Conservation (phyloP, 2,113 vertebrate species). For the Rhinopomastus cyanomelas region DNA sequence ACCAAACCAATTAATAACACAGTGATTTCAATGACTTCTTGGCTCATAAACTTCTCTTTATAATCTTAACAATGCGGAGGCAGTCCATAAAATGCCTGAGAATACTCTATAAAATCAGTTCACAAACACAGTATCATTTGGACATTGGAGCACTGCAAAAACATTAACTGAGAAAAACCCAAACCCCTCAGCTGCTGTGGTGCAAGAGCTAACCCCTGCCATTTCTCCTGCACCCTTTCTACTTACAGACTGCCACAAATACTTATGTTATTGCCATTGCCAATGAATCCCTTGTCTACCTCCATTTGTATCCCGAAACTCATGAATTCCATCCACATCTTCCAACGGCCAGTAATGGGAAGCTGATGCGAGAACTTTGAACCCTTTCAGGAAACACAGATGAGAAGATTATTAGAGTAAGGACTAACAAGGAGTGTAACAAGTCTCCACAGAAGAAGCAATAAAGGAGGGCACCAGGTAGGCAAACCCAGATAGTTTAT, state of each 20-base stretch:
- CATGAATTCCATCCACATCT: conserved; percentile 87
- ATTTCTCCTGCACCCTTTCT: background rate
- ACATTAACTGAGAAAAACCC: background rate
- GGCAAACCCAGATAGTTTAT: background rate
- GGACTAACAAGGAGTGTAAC: background rate
- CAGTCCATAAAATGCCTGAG: background rate
- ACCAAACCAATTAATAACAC: background rate
- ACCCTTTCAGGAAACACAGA: conserved; percentile 77
- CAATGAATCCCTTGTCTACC: conserved; percentile 76
- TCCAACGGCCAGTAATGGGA: conserved; percentile 96
- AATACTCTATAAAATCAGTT: background rate
- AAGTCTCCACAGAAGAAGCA: background rate
- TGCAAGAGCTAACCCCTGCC: background rate
- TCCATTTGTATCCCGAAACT: conserved; percentile 84
- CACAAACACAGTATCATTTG: background rate
- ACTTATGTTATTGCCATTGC: conserved; percentile 75
- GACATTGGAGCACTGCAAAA: background rate
- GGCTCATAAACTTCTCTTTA: background rate
- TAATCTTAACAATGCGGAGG: background rate
- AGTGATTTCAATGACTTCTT: background rate
- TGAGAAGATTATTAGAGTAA: background rate
- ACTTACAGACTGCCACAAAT: conserved; percentile 49
- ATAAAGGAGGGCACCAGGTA: background rate
- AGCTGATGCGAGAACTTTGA: conserved; percentile 86
- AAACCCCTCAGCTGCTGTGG: background rate